Base-by-base conservation (phyloP, 1,140 invertebrate species). In the Aphaenogaster rudis region DNA sequence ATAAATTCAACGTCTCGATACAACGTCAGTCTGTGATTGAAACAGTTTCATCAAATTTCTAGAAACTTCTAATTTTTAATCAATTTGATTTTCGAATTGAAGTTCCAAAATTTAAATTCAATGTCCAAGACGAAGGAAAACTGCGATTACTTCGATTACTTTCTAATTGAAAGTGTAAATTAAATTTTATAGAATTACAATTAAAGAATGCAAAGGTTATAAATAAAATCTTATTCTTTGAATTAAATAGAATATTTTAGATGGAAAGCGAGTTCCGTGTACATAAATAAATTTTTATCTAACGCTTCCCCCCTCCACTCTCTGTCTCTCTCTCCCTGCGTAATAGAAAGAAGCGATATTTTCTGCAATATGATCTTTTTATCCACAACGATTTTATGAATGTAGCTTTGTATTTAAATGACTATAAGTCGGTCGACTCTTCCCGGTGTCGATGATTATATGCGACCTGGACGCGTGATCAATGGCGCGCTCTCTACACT, bases 381-480 rank as follows among this genome's bases (percentile, higher is more conserved):
- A 17, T 33, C 15, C 1, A 67, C 17, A 36, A 50, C 13, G n/a
- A 52, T 80, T 80, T 67, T 52, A 50, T 48, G 9, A 67, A 67
- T 28, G 33, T 21, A 64, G 17, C 63, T 80, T 80, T 80, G 33
- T 80, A 80, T 80, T 80, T 80, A 80, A 48, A 80, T 54, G 45
- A 81, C 66, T 45, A 15, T 45, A 63, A 86, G 66, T 79, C 59
- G 77, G 45, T 21, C 45, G 61, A 52, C 33, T 80, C 69, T 87
- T 66, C 13, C 39, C 74, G n/a, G 36, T 54, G 15, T 52, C 36
- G 11, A 50, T 79, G 59, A 69, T 80, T 33, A 67, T 61, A 74
- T 42, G 36, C 21, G 54, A 80, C 39, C 6, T 33, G 42, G 8
- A 69, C 69, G n/a, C 15, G 42, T 36, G 63, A 72, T 59, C 52